phyloP scores from a whole-genome alignment of 2,113 vertebrate species.

The Notarius lentiginosus region DNA sequence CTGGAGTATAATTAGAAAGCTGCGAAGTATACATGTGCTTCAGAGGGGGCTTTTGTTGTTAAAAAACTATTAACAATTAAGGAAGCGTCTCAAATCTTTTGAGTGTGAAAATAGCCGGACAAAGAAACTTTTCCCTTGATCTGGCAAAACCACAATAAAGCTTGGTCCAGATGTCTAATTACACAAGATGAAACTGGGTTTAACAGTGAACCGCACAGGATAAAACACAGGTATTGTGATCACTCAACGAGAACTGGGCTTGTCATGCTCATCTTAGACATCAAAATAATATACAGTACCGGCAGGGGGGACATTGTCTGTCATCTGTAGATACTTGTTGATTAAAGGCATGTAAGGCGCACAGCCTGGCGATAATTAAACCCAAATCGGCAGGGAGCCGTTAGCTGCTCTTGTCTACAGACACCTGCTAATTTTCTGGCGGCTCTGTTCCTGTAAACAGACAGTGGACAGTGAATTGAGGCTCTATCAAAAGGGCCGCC shows the following conservation, averaged over 20 bases:
- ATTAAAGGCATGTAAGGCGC: slow-evolving; percentile 36
- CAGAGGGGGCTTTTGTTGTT: slow-evolving; percentile 34
- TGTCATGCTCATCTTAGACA: slow-evolving; percentile 44
- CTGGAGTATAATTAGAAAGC: slow-evolving; percentile 24
- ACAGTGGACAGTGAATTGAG: slow-evolving; percentile 50
- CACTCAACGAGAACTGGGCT: slow-evolving; percentile 34
- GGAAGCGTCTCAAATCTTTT: slow-evolving; percentile 28
- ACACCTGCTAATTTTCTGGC: slow-evolving; percentile 76
- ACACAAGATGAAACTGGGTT: slow-evolving; percentile 43
- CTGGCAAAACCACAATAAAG: slow-evolving; percentile 49
- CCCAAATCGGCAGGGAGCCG: slow-evolving; percentile 59
- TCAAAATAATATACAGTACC: slow-evolving; percentile 32
- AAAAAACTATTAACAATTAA: slow-evolving; percentile 23
- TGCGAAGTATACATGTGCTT: slow-evolving; percentile 11
- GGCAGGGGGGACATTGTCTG: background rate
- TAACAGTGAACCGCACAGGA: slow-evolving; percentile 36
- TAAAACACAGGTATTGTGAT: slow-evolving; percentile 45
- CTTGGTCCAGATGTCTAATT: slow-evolving; percentile 54
- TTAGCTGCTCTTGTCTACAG: slow-evolving; percentile 62
- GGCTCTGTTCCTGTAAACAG: slow-evolving; percentile 60
- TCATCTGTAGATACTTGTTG: slow-evolving; percentile 30
- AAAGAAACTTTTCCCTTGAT: slow-evolving; percentile 23
- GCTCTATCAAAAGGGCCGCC: slow-evolving; percentile 52
- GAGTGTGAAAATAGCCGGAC: slow-evolving; percentile 33
- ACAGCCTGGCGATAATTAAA: slow-evolving; percentile 33